phyloP scores from a whole-genome alignment of 2,888 invertebrate genomes.

The Meliscaeva auricollis region DNA sequence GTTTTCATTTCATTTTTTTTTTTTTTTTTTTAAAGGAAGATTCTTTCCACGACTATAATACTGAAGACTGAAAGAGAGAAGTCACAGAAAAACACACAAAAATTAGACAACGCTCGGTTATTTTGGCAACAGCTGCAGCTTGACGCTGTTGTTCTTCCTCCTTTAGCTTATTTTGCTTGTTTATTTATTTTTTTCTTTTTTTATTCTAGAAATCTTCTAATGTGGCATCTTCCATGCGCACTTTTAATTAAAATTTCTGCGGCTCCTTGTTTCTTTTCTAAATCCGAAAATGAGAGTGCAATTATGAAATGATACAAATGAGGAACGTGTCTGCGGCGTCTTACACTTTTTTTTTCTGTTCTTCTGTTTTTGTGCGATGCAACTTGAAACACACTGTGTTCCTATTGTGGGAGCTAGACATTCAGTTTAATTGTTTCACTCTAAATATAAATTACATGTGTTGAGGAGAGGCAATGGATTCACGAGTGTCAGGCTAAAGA shows the following conservation, averaged over 20 bases:
- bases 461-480: not conserved
- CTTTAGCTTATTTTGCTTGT: not conserved
- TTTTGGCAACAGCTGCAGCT: slow-evolving; percentile 74
- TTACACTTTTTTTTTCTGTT: not conserved
- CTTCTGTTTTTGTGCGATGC: too few species aligned
- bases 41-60: slow-evolving; percentile 40
- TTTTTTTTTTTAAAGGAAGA: slow-evolving; percentile 9
- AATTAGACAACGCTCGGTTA: slow-evolving; percentile 70
- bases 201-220: slow-evolving; percentile 29
- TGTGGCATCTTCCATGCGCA: slow-evolving; percentile 63
- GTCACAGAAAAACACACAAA: slow-evolving; percentile 41
- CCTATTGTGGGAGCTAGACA: slow-evolving; percentile 61
- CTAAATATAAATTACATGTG: slow-evolving; percentile 45
- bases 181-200: not conserved
- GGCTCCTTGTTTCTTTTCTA: slow-evolving; percentile 60
- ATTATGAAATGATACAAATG: slow-evolving; percentile 73
- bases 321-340: slow-evolving; percentile 52
- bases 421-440: slow-evolving; percentile 22
- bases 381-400: not conserved
- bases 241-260: slow-evolving; percentile 72
- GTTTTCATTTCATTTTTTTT: slow-evolving; percentile 15
- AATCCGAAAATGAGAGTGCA: slow-evolving; percentile 64
- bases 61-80: slow-evolving; percentile 1
- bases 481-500: slow-evolving; percentile 59
- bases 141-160: slow-evolving; percentile 63